These are phyloP conservation scores for Corythoichthys haematopterus DNA, from an alignment of 2,113 vertebrate species.

Conservation along the genomic window DNA sequence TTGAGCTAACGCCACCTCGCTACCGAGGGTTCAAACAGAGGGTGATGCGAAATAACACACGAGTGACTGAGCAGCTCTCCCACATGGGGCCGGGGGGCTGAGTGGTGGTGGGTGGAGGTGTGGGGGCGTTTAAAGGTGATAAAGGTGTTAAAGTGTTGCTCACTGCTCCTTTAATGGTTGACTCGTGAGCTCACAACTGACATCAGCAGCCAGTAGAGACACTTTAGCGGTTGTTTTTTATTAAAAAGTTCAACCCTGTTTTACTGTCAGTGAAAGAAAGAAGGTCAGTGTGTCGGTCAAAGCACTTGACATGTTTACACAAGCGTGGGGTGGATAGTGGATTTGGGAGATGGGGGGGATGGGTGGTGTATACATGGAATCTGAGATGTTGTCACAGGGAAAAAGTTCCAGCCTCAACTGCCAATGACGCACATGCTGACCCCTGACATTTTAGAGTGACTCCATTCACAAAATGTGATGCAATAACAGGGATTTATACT, in stretches of 20 bases:
- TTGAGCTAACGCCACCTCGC: not conserved
- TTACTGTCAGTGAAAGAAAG: not conserved
- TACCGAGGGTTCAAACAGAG: not conserved
- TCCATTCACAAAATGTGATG: not conserved
- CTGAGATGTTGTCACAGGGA: slow-evolving; percentile 21
- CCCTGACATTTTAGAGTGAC: not conserved
- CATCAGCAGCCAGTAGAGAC: not conserved
- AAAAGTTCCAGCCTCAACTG: slow-evolving; percentile 20
- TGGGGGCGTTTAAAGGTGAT: not conserved
- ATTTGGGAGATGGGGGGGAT: not conserved
- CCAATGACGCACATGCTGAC: not conserved
- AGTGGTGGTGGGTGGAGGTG: too few relatives aligned
- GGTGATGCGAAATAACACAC: not conserved
- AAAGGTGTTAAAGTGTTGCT: not conserved
- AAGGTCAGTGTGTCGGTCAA: not conserved
- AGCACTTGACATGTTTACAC: not conserved
- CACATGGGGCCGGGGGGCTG: not conserved
- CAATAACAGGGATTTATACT: not conserved
- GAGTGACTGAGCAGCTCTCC: not conserved
- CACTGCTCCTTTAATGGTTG: not conserved
- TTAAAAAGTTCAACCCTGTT: not conserved
- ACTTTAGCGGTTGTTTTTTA: not conserved
- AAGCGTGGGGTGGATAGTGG: not conserved
- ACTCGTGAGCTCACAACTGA: not conserved
- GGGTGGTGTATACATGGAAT: not conserved